A percentile compares a stretch with the other conserved stretches of the same genome.
Conservation (phyloP, 2,113 vertebrate genomes). For the Gymnobelideus leadbeateri region DNA sequence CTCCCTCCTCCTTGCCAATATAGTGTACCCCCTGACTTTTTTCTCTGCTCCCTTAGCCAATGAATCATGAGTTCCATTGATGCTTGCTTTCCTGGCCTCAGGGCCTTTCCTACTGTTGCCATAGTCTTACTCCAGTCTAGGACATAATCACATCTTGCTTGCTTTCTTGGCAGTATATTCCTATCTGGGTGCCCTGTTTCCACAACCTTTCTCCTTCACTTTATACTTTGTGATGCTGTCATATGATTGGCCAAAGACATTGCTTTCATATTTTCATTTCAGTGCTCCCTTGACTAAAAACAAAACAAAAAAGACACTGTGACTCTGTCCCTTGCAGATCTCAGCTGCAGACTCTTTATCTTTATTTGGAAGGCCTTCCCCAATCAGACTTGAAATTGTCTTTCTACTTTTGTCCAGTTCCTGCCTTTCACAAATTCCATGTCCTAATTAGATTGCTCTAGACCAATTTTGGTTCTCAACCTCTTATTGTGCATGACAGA, state of each 20-base stretch:
- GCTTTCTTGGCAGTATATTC: background rate
- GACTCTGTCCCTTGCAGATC: background rate
- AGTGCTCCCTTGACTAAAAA: background rate
- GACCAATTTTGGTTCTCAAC: too few species aligned
- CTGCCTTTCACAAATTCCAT: too few species aligned
- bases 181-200: background rate
- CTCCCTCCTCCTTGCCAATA: too few species aligned
- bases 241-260: background rate
- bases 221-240: background rate
- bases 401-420: too few species aligned
- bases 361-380: background rate
- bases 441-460: too few species aligned
- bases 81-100: background rate
- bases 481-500: too few species aligned
- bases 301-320: background rate
- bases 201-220: background rate
- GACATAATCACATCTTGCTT: too few species aligned
- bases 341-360: background rate
- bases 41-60: background rate
- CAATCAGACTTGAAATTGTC: background rate
- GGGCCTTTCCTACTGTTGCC: background rate
- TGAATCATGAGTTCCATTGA: background rate
- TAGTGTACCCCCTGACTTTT: background rate
- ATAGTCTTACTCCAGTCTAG: too few species aligned
- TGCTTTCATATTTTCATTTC: background rate